Evolutionary conservation across 2,888 invertebrate genomes (phyloP).

Genomic region (Philereme vetulata): DNA sequence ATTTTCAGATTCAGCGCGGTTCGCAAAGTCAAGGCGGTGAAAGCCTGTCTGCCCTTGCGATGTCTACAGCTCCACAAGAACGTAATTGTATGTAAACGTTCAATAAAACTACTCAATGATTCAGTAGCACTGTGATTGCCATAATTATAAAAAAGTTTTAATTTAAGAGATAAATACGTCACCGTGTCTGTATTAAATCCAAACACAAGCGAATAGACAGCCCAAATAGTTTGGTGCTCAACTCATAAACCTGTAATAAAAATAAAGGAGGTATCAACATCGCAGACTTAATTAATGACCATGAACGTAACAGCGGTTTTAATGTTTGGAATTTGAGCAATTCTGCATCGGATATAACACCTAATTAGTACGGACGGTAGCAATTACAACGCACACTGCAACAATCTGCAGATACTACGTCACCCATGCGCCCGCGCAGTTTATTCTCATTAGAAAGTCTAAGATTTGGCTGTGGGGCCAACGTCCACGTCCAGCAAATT

Average conservation of each 20-base stretch:
- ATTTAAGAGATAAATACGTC: conserved; percentile 18
- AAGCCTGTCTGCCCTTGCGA: conserved; percentile 78
- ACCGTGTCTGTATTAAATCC: background rate
- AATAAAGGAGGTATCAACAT: conserved; percentile 20
- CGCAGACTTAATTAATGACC: conserved; percentile 31
- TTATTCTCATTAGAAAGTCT: conserved; percentile 78
- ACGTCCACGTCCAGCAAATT: conserved; percentile 71
- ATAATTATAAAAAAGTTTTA: conserved; percentile 37
- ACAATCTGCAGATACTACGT: conserved; percentile 48
- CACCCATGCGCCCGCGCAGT: conserved; percentile 56
- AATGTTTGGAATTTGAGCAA: conserved; percentile 44
- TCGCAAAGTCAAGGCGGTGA: conserved; percentile 68
- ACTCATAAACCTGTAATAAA: background rate
- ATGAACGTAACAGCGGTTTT: conserved; percentile 33
- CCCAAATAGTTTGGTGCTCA: background rate
- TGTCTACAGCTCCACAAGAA: conserved; percentile 69
- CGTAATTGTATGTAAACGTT: conserved; percentile 65
- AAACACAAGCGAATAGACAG: background rate
- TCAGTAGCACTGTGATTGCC: conserved; percentile 54
- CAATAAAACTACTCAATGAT: conserved; percentile 68
- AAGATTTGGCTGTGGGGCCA: conserved; percentile 68
- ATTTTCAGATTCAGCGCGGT: conserved; percentile 51
- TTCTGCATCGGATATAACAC: conserved; percentile 52
- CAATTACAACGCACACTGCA: conserved; percentile 51
- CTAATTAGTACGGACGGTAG: conserved; percentile 53